These are phyloP conservation scores for Drosophila carrolli DNA, from an alignment of 1,140 invertebrate species.

Conservation along the genomic window DNA sequence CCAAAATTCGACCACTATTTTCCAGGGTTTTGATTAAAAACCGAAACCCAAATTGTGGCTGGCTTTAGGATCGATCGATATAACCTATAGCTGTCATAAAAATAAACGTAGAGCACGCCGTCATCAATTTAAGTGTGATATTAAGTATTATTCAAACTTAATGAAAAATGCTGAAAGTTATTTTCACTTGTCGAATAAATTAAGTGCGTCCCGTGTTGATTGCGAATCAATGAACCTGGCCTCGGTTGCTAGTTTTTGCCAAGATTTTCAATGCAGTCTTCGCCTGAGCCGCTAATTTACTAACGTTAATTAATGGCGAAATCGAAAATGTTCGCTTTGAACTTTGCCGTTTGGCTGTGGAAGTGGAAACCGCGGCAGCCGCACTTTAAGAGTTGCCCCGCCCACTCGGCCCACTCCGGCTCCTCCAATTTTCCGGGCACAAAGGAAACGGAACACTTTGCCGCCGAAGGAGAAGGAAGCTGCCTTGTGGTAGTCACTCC, in stretches of 20 bases:
- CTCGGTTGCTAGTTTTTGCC: neutral
- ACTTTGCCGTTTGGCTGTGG: constrained; percentile 55
- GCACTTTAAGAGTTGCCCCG: constrained; percentile 49
- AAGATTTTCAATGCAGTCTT: constrained; percentile 31
- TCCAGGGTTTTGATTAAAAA: too few relatives aligned
- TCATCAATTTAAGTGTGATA: too few relatives aligned
- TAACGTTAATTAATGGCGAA: constrained; percentile 79
- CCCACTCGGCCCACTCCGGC: neutral
- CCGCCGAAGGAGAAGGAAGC: constrained; percentile 34
- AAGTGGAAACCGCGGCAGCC: constrained; percentile 53
- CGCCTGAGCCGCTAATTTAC: constrained; percentile 63
- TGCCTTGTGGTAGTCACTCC: constrained; percentile 25
- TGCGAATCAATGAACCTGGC: constrained; percentile 50
- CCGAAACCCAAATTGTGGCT: too few relatives aligned
- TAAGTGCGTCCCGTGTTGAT: constrained; percentile 35
- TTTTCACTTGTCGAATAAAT: constrained; percentile 33
- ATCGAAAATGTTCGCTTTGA: constrained; percentile 77
- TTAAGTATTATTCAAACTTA: neutral
- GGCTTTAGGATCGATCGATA: too few relatives aligned
- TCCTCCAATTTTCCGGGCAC: constrained; percentile 30
- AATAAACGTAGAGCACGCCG: too few relatives aligned
- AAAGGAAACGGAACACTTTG: constrained; percentile 77
- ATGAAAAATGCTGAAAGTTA: constrained; percentile 15
- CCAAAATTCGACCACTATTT: too few relatives aligned
- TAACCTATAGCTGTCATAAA: too few relatives aligned